phyloP scores from a whole-genome alignment of 2,113 vertebrate species.

The Nansenia antarctica region DNA sequence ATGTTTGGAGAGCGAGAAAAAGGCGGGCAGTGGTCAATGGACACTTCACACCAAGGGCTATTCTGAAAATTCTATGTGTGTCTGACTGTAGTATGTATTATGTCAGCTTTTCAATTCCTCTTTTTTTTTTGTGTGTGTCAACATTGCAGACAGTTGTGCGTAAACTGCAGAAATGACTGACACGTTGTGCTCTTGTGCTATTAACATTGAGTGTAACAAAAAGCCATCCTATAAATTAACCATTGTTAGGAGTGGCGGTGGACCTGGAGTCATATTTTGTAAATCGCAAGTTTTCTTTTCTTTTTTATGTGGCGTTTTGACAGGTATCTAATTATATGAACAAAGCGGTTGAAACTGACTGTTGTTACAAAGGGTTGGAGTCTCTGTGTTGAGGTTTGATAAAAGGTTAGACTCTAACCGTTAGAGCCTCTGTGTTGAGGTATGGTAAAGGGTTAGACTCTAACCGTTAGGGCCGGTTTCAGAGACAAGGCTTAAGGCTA shows the following conservation, averaged over 20 bases:
- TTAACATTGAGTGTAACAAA: constrained; percentile 29
- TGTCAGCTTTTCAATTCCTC: constrained; percentile 54
- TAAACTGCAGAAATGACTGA: constrained; percentile 14
- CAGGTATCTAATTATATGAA: constrained; percentile 40
- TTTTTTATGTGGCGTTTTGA: neutral
- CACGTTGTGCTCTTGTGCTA: constrained; percentile 14
- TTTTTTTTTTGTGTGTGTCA: constrained; percentile 43
- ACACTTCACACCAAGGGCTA: constrained; percentile 80
- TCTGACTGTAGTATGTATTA: constrained; percentile 59
- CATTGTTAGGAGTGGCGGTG: neutral
- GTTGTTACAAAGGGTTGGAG: neutral
- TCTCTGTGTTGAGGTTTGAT: too few species aligned
- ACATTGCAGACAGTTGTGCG: constrained; percentile 53
- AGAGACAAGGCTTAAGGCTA: too few species aligned
- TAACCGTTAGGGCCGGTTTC: too few species aligned
- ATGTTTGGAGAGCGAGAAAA: neutral
- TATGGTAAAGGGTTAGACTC: too few species aligned
- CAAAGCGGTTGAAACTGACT: constrained; percentile 18
- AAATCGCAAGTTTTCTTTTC: neutral
- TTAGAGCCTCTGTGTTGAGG: too few species aligned
- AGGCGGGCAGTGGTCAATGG: constrained; percentile 24
- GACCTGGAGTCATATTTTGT: constrained; percentile 55
- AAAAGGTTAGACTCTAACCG: too few species aligned
- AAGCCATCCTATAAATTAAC: neutral
- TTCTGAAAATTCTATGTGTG: constrained; percentile 68